Conservation (phyloP, 2,113 vertebrate species). For the Isichthys henryi region DNA sequence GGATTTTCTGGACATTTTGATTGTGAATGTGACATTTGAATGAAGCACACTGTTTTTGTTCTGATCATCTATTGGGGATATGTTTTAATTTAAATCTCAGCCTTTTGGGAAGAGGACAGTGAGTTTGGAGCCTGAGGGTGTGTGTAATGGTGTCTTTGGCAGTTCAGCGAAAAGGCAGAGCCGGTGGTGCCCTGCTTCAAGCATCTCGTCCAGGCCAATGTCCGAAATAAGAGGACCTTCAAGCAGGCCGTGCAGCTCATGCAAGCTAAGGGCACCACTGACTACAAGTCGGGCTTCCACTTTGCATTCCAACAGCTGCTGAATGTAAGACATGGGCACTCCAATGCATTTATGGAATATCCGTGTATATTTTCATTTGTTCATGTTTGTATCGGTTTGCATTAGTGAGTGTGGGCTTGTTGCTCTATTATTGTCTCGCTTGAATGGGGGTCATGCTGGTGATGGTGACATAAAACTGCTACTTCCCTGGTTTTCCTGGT, state of each 20-base stretch:
- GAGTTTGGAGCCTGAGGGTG: neutral
- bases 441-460: neutral
- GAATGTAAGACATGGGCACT: constrained; percentile 70
- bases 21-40: neutral
- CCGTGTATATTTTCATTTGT: neutral
- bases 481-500: neutral
- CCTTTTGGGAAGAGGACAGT: neutral
- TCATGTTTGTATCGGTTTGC: neutral
- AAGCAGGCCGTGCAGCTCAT: constrained; percentile 88
- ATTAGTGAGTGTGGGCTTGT: neutral
- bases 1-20: neutral
- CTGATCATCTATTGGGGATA: neutral
- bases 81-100: neutral
- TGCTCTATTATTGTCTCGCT: neutral
- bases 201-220: constrained; percentile 92
- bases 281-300: constrained; percentile 97
- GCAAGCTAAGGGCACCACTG: constrained; percentile 92
- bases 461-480: neutral
- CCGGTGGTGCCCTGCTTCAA: constrained; percentile 90
- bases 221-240: constrained; percentile 96
- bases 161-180: constrained; percentile 95
- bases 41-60: neutral
- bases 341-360: neutral
- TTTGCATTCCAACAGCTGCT: constrained; percentile 97
- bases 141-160: constrained; percentile 7